Conservation (phyloP, 2,797 vertebrate genomes). For the Acipenser ruthenus region DNA sequence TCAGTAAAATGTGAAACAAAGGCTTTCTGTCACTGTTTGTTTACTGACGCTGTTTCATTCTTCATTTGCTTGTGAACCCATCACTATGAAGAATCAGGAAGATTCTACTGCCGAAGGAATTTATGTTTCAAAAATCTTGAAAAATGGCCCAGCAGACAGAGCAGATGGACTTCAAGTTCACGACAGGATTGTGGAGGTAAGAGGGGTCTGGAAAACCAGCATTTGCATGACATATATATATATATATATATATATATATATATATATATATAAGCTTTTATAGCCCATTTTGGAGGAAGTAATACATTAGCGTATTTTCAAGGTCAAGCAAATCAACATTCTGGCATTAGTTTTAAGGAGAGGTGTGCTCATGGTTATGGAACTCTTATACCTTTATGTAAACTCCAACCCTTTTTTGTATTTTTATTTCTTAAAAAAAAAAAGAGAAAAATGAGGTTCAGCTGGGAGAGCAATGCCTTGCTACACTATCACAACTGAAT, state of each 20-base stretch:
- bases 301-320: background rate
- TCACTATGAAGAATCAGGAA: conserved; percentile 21
- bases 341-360: background rate
- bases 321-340: background rate
- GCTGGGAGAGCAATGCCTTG: background rate
- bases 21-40: too few species aligned
- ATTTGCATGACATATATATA: conserved; percentile 8
- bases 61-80: too few species aligned
- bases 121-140: conserved; percentile 55
- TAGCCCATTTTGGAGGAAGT: background rate
- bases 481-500: background rate
- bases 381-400: background rate
- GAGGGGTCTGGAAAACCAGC: conserved; percentile 14
- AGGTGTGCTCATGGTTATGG: background rate
- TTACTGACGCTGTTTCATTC: too few species aligned
- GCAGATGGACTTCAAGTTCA: conserved; percentile 48
- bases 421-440: too few species aligned
- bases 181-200: conserved; percentile 57
- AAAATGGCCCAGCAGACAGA: conserved; percentile 50
- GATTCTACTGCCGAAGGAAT: conserved; percentile 47
- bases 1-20: too few species aligned
- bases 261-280: background rate
- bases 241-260: background rate
- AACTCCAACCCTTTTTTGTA: background rate
- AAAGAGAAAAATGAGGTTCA: background rate